Conservation (phyloP, 2,888 invertebrate species). For the Diogma glabrata region DNA sequence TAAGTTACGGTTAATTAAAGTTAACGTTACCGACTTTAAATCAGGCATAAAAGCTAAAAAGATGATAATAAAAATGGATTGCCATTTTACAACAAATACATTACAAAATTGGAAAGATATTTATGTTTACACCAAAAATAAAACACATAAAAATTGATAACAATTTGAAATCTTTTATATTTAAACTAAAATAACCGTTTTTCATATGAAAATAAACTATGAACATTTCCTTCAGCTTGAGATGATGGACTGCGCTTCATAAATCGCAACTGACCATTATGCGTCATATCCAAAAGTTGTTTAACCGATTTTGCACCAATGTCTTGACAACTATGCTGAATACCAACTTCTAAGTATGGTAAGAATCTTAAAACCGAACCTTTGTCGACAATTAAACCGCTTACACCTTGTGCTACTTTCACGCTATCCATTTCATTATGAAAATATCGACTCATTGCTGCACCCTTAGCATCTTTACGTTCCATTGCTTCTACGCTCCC, state of each 20-base stretch:
- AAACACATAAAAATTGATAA: too few relatives aligned
- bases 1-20: too few relatives aligned
- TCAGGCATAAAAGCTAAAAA: too few relatives aligned
- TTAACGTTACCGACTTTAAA: too few relatives aligned
- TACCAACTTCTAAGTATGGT: conserved; percentile 89
- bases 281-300: conserved; percentile 62
- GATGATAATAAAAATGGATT: too few relatives aligned
- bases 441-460: conserved; percentile 73
- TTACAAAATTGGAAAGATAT: too few relatives aligned
- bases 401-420: conserved; percentile 97
- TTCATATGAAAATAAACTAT: conserved; percentile 91
- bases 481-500: conserved; percentile 99
- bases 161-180: too few relatives aligned
- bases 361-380: conserved; percentile 92
- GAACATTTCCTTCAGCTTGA: conserved; percentile 95
- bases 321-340: conserved; percentile 96
- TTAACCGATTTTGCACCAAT: conserved; percentile 71
- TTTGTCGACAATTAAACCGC: conserved; percentile 96
- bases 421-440: conserved; percentile 89
- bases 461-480: conserved; percentile 71
- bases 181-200: conserved; percentile 81
- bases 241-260: conserved; percentile 93
- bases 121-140: too few relatives aligned
- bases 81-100: too few relatives aligned
- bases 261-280: conserved; percentile 79